phyloP scores from a whole-genome alignment of 2,113 vertebrate species.

The Mobula birostris region DNA sequence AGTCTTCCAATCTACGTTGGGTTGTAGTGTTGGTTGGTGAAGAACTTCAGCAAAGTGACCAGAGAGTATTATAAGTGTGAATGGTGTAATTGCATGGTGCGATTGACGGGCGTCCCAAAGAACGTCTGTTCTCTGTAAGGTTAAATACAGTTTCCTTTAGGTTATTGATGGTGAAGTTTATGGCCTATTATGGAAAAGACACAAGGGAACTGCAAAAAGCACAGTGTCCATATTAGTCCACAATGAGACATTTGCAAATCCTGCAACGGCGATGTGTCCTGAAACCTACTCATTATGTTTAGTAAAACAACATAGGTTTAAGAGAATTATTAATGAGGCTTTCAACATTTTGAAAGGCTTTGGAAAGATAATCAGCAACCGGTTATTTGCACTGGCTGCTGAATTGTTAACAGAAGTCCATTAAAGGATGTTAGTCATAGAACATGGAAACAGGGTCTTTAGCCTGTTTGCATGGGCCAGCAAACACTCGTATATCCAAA shows the following conservation, averaged over 20 bases:
- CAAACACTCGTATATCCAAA: too few species aligned
- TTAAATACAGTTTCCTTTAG: background rate
- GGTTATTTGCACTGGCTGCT: background rate
- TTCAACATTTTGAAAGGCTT: background rate
- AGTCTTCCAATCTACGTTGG: too few species aligned
- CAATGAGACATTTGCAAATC: background rate
- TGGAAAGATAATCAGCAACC: background rate
- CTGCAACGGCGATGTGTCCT: background rate
- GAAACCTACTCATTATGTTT: background rate
- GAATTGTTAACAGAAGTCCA: background rate
- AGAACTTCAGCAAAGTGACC: background rate
- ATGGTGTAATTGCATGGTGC: too few species aligned
- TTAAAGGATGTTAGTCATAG: background rate
- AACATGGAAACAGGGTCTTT: background rate
- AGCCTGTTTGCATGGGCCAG: background rate
- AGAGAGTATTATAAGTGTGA: background rate
- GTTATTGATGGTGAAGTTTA: background rate
- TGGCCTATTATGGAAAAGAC: background rate
- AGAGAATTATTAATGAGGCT: background rate
- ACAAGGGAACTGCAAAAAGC: background rate
- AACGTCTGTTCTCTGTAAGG: background rate
- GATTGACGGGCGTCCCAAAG: background rate
- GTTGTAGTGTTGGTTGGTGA: too few species aligned
- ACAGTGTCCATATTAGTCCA: background rate
- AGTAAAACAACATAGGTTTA: background rate